Evolutionary conservation across 2,888 invertebrate species (phyloP).

Genomic region (Ctena decussata): DNA sequence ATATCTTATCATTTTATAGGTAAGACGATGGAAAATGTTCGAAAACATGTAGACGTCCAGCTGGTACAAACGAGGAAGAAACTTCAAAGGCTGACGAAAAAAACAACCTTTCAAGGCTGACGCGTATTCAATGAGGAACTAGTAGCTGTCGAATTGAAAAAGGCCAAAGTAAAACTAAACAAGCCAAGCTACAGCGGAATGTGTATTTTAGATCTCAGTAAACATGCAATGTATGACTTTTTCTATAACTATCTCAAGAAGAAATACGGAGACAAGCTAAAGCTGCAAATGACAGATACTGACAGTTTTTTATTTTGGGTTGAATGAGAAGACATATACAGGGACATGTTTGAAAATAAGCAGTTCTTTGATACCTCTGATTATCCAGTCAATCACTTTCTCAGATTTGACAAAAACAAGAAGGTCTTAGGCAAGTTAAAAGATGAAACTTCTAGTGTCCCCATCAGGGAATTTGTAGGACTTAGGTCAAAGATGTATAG

Average conservation of each 20-base stretch:
- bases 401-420: conserved; percentile 48
- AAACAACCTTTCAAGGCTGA: conserved; percentile 49
- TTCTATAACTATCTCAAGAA: conserved; percentile 74
- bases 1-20: no score
- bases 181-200: conserved; percentile 86
- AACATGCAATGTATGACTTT: conserved; percentile 86
- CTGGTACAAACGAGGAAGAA: not conserved
- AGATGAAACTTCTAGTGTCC: not conserved
- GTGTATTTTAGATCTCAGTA: conserved; percentile 85
- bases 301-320: conserved; percentile 45
- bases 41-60: not conserved
- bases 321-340: conserved; percentile 48
- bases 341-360: conserved; percentile 38
- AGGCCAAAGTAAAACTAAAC: conserved; percentile 68
- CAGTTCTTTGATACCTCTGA: conserved; percentile 65
- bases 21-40: not conserved
- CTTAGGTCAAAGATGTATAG: not conserved
- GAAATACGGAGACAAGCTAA: conserved; percentile 29
- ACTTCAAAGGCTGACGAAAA: not conserved
- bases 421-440: not conserved
- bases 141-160: conserved; percentile 79
- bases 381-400: conserved; percentile 72
- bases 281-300: conserved; percentile 64
- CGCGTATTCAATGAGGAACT: conserved; percentile 83
- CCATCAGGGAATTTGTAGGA: not conserved